phyloP scores from a whole-genome alignment of 2,113 vertebrate genomes.

The Arothron firmamentum region DNA sequence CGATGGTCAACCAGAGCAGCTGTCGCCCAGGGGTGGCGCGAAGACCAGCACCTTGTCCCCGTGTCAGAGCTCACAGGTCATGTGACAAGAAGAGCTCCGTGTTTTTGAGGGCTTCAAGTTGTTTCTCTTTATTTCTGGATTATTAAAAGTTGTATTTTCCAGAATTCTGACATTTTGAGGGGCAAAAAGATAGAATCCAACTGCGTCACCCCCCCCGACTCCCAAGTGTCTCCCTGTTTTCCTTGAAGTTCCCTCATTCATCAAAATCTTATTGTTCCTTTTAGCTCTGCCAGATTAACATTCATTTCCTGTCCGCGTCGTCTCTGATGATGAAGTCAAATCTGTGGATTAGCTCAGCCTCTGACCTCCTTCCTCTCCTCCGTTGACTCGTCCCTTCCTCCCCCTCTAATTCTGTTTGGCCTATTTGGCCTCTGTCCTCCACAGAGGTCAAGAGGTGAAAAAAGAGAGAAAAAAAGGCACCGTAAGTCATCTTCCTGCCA shows the following conservation, averaged over 20 bases:
- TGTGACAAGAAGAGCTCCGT: too few species aligned
- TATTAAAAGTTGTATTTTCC: neutral
- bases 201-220: too few species aligned
- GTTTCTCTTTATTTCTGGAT: neutral
- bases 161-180: too few species aligned
- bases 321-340: conserved; percentile 41
- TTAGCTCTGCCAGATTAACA: conserved; percentile 26
- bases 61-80: conserved; percentile 8
- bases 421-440: conserved; percentile 30
- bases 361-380: conserved; percentile 34
- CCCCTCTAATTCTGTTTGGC: conserved; percentile 15
- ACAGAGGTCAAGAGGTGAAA: conserved; percentile 13
- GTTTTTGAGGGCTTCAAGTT: too few species aligned
- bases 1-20: conserved; percentile 31
- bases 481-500: neutral
- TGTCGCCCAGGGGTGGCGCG: conserved; percentile 29
- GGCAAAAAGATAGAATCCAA: too few species aligned
- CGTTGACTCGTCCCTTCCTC: conserved; percentile 9
- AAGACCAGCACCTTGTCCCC: conserved; percentile 40
- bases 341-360: conserved; percentile 50
- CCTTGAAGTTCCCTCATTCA: neutral
- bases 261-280: conserved; percentile 17
- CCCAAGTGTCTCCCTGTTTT: too few species aligned
- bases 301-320: conserved; percentile 50
- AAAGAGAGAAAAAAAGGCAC: neutral